phyloP scores from a whole-genome alignment of 2,113 vertebrate species.

The Hylia prasina region DNA sequence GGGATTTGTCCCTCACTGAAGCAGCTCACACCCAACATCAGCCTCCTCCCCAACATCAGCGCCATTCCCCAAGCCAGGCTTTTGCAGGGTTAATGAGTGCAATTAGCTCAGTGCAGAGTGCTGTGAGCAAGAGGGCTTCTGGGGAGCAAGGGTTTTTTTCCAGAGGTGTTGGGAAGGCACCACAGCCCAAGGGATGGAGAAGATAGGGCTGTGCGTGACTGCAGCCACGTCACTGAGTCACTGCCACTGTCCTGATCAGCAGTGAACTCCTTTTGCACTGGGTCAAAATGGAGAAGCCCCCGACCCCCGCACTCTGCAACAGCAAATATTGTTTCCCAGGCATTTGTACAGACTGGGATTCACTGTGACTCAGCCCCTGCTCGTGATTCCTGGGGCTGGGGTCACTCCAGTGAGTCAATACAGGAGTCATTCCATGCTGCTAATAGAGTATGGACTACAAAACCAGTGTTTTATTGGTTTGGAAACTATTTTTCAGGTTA shows the following conservation, averaged over 20 bases:
- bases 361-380: neutral
- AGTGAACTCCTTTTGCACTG: neutral
- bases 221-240: neutral
- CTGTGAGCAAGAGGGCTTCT: neutral
- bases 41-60: rapidly evolving
- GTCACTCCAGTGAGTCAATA: neutral
- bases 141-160: neutral
- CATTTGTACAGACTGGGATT: neutral
- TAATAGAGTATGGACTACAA: neutral
- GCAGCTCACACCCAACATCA: neutral
- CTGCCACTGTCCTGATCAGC: neutral
- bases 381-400: neutral
- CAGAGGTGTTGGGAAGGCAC: neutral
- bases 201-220: neutral
- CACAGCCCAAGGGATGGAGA: rapidly evolving
- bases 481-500: neutral
- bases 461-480: neutral
- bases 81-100: neutral
- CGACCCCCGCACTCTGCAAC: neutral
- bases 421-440: neutral
- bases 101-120: neutral
- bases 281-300: neutral
- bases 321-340: neutral
- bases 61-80: neutral
- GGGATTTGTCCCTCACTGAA: neutral